A percentile compares a stretch with the other conserved stretches of the same genome.
These are phyloP conservation scores for Salarias fasciatus DNA, from an alignment of 2,797 vertebrate species.

Conservation along the genomic window DNA sequence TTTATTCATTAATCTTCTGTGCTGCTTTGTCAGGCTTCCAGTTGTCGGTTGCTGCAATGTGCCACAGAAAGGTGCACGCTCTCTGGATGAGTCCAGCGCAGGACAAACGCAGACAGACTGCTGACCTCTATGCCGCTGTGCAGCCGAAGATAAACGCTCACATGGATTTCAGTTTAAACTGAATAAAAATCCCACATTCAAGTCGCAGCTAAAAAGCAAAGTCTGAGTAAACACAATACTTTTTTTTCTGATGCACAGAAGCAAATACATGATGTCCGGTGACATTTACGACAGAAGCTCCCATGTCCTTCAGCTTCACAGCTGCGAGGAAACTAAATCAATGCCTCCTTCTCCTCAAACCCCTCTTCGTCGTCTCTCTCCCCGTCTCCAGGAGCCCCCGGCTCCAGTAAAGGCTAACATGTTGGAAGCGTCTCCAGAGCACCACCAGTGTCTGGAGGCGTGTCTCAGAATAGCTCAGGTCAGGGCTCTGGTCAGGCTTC, in stretches of 20 bases:
- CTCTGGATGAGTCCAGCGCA: too few species aligned
- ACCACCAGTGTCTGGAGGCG: constrained; percentile 46
- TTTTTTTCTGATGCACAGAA: constrained; percentile 24
- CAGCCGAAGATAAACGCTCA: too few species aligned
- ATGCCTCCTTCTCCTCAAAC: constrained; percentile 11
- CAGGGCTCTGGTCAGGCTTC: constrained; percentile 51
- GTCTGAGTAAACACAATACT: constrained; percentile 3
- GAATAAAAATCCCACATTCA: constrained; percentile 2
- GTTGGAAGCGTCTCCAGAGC: constrained; percentile 48
- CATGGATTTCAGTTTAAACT: too few species aligned
- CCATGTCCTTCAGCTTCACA: constrained; percentile 44
- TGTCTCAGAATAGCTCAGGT: constrained; percentile 62
- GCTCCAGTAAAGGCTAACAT: constrained; percentile 57
- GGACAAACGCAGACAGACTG: too few species aligned
- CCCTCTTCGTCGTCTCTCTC: constrained; percentile 7
- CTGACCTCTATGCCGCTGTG: too few species aligned
- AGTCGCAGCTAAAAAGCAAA: constrained; percentile 1
- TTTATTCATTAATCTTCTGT: too few species aligned
- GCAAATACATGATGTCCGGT: constrained; percentile 28
- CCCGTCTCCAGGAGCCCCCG: constrained; percentile 27
- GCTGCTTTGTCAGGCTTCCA: too few species aligned
- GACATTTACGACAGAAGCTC: constrained; percentile 49
- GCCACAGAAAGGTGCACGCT: too few species aligned
- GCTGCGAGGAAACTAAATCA: constrained; percentile 47
- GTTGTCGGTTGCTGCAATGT: too few species aligned